Conservation (phyloP, 1,140 invertebrate genomes). For the Caerostris extrusa region DNA sequence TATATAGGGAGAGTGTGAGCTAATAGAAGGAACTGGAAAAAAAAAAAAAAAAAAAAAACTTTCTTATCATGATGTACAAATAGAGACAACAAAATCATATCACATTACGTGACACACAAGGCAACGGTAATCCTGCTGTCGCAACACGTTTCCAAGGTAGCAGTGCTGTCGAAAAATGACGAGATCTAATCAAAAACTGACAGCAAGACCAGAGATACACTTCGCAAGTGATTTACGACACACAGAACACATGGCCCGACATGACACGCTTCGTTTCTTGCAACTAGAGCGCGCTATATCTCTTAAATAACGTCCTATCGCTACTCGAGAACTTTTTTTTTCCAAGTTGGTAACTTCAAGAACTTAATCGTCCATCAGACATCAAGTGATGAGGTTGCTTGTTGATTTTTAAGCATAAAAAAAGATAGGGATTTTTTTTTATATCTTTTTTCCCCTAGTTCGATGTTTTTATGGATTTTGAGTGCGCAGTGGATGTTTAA, state of each 20-base stretch:
- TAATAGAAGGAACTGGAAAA: too few relatives aligned
- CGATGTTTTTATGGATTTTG: too few relatives aligned
- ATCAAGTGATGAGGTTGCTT: constrained; percentile 6
- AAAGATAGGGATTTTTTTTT: too few relatives aligned
- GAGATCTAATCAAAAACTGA: neutral
- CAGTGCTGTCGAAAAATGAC: neutral
- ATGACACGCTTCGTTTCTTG: neutral
- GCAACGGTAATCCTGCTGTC: too few relatives aligned
- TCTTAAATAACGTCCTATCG: too few relatives aligned
- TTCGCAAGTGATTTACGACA: constrained; percentile 16
- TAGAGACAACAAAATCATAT: too few relatives aligned
- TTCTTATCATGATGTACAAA: too few relatives aligned
- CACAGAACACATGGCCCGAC: neutral
- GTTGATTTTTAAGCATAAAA: neutral
- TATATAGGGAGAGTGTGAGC: too few relatives aligned
- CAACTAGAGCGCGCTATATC: neutral
- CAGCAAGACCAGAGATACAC: neutral
- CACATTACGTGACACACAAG: too few relatives aligned
- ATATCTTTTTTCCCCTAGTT: neutral
- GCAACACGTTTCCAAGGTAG: too few relatives aligned
- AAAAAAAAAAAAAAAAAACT: too few relatives aligned
- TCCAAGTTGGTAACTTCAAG: neutral
- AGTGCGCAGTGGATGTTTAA: too few relatives aligned
- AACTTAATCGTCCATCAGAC: constrained; percentile 14
- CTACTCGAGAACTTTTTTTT: neutral